Conservation (phyloP, 2,888 invertebrate species). For the Drosophila pegasa region DNA sequence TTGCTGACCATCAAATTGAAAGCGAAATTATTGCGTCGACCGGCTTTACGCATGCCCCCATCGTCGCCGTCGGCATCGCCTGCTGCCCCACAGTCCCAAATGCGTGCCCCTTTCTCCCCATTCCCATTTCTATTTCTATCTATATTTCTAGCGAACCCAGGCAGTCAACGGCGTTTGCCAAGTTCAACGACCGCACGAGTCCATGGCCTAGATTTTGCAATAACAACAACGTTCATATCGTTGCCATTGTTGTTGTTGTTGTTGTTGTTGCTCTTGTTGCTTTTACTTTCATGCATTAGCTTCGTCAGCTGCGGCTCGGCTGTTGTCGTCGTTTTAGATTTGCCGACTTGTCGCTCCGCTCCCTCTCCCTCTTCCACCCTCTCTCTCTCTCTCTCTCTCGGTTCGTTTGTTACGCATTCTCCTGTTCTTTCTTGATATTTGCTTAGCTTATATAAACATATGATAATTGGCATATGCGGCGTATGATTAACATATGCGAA, state of each 20-base stretch:
- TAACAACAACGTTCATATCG: constrained; percentile 58
- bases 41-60: background rate
- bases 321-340: constrained; percentile 48
- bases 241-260: constrained; percentile 18
- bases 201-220: constrained; percentile 84
- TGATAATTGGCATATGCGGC: constrained; percentile 51
- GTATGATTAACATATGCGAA: constrained; percentile 33
- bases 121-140: constrained; percentile 17
- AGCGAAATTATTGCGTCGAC: constrained; percentile 53
- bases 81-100: background rate
- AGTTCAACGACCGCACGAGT: constrained; percentile 85
- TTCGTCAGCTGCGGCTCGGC: constrained; percentile 41
- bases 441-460: constrained; percentile 23
- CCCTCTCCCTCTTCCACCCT: background rate
- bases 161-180: constrained; percentile 55
- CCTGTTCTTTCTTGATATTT: constrained; percentile 20
- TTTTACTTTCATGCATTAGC: constrained; percentile 71
- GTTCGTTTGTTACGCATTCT: constrained; percentile 27
- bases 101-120: background rate
- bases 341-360: constrained; percentile 37
- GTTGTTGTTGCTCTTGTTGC: constrained; percentile 41
- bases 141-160: constrained; percentile 13
- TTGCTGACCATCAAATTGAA: constrained; percentile 63
- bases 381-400: background rate
- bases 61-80: background rate